A percentile compares a stretch with the other conserved stretches of the same genome.
Conservation (phyloP, 2,113 vertebrate species). For the Nibea coibor region DNA sequence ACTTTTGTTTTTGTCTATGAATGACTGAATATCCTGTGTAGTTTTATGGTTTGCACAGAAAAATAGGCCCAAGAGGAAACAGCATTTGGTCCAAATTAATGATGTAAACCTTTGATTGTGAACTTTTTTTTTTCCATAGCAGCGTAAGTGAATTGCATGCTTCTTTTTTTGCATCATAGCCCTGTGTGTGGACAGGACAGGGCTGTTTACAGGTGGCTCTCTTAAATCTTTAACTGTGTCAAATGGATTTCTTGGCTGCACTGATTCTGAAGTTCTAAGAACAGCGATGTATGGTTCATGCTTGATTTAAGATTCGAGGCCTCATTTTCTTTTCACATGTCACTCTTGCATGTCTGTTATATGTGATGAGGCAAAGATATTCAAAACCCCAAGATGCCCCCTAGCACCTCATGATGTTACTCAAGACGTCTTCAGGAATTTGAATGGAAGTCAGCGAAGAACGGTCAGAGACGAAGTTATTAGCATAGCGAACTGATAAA, state of each 20-base stretch:
- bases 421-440: slow-evolving; percentile 62
- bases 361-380: slow-evolving; percentile 64
- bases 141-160: neutral
- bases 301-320: neutral
- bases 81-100: slow-evolving; percentile 17
- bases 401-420: slow-evolving; percentile 40
- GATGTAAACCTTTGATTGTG: slow-evolving; percentile 9
- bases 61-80: slow-evolving; percentile 15
- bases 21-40: slow-evolving; percentile 14
- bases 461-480: slow-evolving; percentile 48
- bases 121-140: neutral
- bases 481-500: slow-evolving; percentile 61
- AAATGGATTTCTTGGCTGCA: neutral
- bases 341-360: slow-evolving; percentile 10
- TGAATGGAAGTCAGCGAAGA: slow-evolving; percentile 33
- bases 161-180: neutral
- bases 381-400: slow-evolving; percentile 49
- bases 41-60: neutral
- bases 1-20: slow-evolving; percentile 14
- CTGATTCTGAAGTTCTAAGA: slow-evolving; percentile 16
- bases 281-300: neutral
- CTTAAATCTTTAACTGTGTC: neutral
- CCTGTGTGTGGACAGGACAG: neutral
- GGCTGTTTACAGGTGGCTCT: slow-evolving; percentile 8
- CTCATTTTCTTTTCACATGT: slow-evolving; percentile 24